Conservation (phyloP, 2,113 vertebrate species). For the Oryzias melastigma region DNA sequence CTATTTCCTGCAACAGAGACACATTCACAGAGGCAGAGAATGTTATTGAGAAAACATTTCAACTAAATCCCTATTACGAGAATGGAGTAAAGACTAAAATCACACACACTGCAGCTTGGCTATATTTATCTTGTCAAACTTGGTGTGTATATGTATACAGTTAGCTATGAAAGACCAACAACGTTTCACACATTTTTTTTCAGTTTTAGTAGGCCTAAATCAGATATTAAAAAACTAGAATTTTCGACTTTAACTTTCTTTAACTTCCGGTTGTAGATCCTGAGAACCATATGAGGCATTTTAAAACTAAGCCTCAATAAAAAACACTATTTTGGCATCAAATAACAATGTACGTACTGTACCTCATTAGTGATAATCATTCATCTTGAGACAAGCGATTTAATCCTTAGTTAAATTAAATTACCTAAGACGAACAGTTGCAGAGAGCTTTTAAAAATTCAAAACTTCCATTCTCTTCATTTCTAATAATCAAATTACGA, state of each 20-base stretch:
- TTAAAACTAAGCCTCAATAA: background rate
- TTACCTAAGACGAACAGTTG: background rate
- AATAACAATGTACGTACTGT: background rate
- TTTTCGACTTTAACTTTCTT: too few relatives aligned
- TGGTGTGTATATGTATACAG: background rate
- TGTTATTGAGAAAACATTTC: constrained; percentile 25
- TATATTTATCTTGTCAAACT: background rate
- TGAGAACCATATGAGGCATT: too few relatives aligned
- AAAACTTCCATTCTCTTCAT: background rate
- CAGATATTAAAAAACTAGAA: too few relatives aligned
- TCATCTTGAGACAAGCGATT: background rate
- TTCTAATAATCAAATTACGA: background rate
- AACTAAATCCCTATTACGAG: constrained; percentile 11
- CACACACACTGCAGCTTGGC: background rate
- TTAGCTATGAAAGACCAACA: background rate
- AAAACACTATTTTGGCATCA: background rate
- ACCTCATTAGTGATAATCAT: background rate
- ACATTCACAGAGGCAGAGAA: constrained; percentile 24
- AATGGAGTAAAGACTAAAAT: background rate
- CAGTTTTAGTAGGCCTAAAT: too few relatives aligned
- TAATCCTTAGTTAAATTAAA: background rate
- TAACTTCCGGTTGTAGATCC: too few relatives aligned
- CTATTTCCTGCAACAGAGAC: constrained; percentile 56
- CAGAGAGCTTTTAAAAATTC: background rate
- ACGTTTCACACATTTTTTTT: too few relatives aligned